phyloP scores from a whole-genome alignment of 2,888 invertebrate species.

The Lepidocyrtoides sp. region DNA sequence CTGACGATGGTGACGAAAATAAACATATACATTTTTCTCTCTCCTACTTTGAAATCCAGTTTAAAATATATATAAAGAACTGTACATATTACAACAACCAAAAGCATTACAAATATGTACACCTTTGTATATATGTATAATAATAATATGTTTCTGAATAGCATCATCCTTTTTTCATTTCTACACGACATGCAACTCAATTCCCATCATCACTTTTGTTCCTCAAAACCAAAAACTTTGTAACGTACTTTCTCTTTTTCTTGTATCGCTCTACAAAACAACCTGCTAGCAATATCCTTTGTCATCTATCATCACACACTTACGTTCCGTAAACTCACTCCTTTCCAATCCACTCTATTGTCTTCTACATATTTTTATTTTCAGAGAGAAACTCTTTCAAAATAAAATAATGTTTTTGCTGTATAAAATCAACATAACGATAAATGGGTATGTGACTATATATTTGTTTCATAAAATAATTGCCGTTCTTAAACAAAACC shows the following conservation, averaged over 20 bases:
- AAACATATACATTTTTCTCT: conserved; percentile 47
- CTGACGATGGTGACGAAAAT: conserved; percentile 52
- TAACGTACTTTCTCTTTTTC: conserved; percentile 41
- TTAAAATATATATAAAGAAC: background rate
- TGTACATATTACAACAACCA: background rate
- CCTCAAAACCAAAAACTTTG: background rate
- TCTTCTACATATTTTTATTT: background rate
- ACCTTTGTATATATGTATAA: conserved; percentile 2
- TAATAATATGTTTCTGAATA: conserved; percentile 57
- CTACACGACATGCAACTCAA: conserved; percentile 17
- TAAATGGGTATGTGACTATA: conserved; percentile 1
- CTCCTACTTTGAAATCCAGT: conserved; percentile 55
- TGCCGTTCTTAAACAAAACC: background rate
- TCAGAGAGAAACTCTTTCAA: conserved; percentile 6
- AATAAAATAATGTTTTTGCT: conserved; percentile 9
- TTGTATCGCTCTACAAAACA: background rate
- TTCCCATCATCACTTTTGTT: conserved; percentile 18
- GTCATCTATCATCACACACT: conserved; percentile 28
- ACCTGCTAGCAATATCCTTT: background rate
- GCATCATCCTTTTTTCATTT: conserved; percentile 65
- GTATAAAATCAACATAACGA: conserved; percentile 3
- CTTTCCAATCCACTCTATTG: background rate
- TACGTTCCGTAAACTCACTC: background rate
- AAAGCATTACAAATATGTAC: conserved; percentile 17
- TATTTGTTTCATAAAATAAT: background rate